These are phyloP conservation scores for Leguminivora glycinivorella DNA, from an alignment of 1,140 invertebrate genomes.

Conservation along the genomic window DNA sequence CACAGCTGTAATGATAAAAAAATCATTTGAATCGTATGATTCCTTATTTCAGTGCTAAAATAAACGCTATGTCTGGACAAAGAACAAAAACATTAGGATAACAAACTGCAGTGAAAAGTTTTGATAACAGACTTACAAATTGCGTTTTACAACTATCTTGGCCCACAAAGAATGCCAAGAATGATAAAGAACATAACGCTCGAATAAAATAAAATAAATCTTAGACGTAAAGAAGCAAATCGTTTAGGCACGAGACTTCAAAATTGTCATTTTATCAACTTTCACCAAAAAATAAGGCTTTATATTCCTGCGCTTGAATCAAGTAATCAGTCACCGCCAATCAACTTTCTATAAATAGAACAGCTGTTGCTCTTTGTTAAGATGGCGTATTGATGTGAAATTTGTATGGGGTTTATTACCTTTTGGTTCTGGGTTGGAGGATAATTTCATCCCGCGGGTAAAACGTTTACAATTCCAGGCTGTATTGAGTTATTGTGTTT, in stretches of 20 bases:
- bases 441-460: slow-evolving; percentile 2
- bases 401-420: not conserved
- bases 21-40: too few relatives aligned
- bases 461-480: not conserved
- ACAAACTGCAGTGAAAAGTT: too few relatives aligned
- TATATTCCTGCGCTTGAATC: not conserved
- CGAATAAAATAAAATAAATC: too few relatives aligned
- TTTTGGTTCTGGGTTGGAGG: not conserved
- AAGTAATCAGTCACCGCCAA: slow-evolving; percentile 6
- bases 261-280: not conserved
- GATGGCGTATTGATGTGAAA: not conserved
- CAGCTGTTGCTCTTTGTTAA: not conserved
- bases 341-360: slow-evolving; percentile 5
- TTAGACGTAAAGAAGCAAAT: too few relatives aligned
- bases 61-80: too few relatives aligned
- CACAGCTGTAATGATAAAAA: too few relatives aligned
- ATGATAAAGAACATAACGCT: too few relatives aligned
- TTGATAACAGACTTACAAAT: too few relatives aligned
- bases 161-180: too few relatives aligned
- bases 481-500: slow-evolving; percentile 8
- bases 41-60: too few relatives aligned
- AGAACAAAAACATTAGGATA: too few relatives aligned
- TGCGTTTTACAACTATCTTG: too few relatives aligned
- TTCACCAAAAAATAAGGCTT: not conserved
- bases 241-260: not conserved